These are phyloP conservation scores for Leptothorax acervorum DNA, from an alignment of 2,888 invertebrate genomes.

Conservation along the genomic window DNA sequence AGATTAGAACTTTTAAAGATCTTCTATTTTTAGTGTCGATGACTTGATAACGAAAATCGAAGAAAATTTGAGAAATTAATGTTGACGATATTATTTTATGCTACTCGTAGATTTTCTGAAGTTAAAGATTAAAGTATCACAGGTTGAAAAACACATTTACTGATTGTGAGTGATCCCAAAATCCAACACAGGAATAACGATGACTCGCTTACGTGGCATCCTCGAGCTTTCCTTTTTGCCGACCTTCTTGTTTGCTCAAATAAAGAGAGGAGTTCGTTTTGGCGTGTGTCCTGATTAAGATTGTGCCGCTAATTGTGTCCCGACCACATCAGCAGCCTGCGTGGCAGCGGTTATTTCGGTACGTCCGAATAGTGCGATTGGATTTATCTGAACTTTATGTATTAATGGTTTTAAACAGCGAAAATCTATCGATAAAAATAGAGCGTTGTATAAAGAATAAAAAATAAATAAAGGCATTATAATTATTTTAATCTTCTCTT, in stretches of 20 bases:
- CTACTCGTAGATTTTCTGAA: not conserved
- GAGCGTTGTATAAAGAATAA: not conserved
- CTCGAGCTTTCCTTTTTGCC: constrained; percentile 44
- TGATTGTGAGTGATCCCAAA: not conserved
- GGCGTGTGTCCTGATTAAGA: constrained; percentile 66
- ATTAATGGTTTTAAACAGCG: not conserved
- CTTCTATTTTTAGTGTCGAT: not conserved
- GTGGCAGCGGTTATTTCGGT: constrained; percentile 62
- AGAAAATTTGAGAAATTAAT: not conserved
- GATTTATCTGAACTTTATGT: not conserved
- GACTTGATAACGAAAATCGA: not conserved
- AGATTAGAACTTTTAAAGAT: not conserved
- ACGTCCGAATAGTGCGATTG: not conserved
- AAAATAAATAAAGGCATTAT: not conserved
- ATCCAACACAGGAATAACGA: constrained; percentile 29
- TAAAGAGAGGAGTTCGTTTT: constrained; percentile 52
- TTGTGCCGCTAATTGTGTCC: constrained; percentile 65
- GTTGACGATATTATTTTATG: not conserved
- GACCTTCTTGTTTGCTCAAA: constrained; percentile 42
- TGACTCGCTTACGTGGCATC: constrained; percentile 52
- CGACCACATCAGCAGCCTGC: constrained; percentile 57
- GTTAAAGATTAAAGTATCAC: not conserved
- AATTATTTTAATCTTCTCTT: not conserved
- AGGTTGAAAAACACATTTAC: not conserved
- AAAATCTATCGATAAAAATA: not conserved